A percentile compares a stretch with the other conserved stretches of the same genome.
These are phyloP conservation scores for Phylloscopus collybita DNA, from an alignment of 2,797 vertebrate species.

Conservation along the genomic window DNA sequence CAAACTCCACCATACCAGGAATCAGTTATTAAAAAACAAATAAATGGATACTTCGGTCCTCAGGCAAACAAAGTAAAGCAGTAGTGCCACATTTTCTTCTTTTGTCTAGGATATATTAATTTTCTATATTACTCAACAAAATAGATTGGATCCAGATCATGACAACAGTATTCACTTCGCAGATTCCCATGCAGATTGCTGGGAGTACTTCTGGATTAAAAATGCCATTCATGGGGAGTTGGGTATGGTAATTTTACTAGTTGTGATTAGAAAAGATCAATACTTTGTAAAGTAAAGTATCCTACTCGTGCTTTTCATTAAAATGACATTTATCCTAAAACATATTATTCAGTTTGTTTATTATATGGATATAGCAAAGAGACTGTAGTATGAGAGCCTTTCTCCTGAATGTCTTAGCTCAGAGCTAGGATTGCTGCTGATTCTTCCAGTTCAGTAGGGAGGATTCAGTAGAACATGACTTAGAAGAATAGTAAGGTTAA, in stretches of 20 bases:
- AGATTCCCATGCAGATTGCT: not conserved
- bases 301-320: not conserved
- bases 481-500: not conserved
- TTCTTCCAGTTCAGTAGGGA: not conserved
- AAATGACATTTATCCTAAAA: not conserved
- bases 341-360: not conserved
- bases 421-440: not conserved
- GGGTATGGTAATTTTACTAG: not conserved
- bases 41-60: constrained; percentile 30
- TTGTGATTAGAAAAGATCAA: not conserved
- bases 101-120: not conserved
- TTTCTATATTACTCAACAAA: constrained; percentile 25
- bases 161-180: not conserved
- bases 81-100: constrained; percentile 10
- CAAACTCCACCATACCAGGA: not conserved
- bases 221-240: not conserved
- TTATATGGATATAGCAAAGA: not conserved
- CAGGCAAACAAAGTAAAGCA: not conserved
- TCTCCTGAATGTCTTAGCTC: not conserved
- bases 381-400: not conserved
- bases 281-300: not conserved
- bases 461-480: not conserved
- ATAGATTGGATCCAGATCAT: not conserved
- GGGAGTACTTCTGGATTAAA: not conserved
- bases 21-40: constrained; percentile 65